These are phyloP conservation scores for Caenorhabditis sp. DNA, from an alignment of 2,888 invertebrate genomes.

Conservation along the genomic window DNA sequence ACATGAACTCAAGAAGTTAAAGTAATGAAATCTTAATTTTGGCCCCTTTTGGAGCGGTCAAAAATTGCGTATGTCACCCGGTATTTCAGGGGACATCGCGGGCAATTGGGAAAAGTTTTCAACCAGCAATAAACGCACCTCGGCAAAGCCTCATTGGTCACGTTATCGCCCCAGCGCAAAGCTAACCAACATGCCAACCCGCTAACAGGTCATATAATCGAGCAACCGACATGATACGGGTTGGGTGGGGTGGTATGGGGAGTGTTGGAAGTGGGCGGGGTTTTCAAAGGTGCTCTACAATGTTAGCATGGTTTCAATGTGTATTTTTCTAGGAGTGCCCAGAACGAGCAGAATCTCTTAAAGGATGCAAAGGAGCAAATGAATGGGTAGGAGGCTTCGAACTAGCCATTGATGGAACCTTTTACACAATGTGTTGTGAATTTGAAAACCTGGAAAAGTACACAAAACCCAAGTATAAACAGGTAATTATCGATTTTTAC, in stretches of 20 bases:
- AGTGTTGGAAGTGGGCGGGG: too few species aligned
- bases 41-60: constrained; percentile 15
- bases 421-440: constrained; percentile 37
- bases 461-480: constrained; percentile 19
- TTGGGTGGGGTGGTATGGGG: too few species aligned
- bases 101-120: constrained; percentile 69
- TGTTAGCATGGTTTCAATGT: too few species aligned
- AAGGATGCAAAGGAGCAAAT: constrained; percentile 19
- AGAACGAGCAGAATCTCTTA: constrained; percentile 19
- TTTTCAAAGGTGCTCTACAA: too few species aligned
- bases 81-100: constrained; percentile 60
- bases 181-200: constrained; percentile 21
- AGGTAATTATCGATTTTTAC: too few species aligned
- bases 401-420: constrained; percentile 23
- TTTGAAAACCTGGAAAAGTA: constrained; percentile 31
- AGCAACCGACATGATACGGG: too few species aligned
- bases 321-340: constrained; percentile 38
- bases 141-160: constrained; percentile 69
- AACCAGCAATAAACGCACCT: constrained; percentile 71
- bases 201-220: too few species aligned
- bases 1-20: too few species aligned
- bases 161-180: constrained; percentile 69
- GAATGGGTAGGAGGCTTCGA: constrained; percentile 38
- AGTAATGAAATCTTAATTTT: too few species aligned
- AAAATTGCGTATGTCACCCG: constrained; percentile 61